These are phyloP conservation scores for Neomorphus geoffroyi DNA, from an alignment of 2,797 vertebrate species.

Conservation along the genomic window DNA sequence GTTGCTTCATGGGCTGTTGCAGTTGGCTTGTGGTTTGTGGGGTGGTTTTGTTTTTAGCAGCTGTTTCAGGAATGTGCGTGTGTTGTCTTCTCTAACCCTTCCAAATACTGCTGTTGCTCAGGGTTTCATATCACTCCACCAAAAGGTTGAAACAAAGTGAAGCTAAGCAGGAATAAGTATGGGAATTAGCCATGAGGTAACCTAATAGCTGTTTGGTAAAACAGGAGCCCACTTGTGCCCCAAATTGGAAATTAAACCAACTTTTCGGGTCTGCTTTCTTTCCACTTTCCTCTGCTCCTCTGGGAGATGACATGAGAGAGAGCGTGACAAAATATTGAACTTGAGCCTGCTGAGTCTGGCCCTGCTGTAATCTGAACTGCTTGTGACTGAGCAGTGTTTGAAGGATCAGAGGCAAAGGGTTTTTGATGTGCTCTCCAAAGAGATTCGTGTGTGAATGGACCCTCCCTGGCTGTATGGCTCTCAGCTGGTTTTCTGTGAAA, in stretches of 20 bases:
- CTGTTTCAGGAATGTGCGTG: neutral
- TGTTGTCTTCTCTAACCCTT: neutral
- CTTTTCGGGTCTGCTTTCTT: neutral
- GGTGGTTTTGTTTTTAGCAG: neutral
- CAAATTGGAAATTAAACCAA: neutral
- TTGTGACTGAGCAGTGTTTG: neutral
- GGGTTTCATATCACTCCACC: neutral
- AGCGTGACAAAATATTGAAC: neutral
- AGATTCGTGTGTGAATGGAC: neutral
- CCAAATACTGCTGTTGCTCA: neutral
- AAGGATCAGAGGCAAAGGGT: neutral
- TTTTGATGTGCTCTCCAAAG: neutral
- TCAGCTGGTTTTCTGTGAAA: neutral
- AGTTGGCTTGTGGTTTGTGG: neutral
- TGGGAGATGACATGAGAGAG: neutral
- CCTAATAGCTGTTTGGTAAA: neutral
- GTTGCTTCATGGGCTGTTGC: neutral
- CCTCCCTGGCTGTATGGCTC: neutral
- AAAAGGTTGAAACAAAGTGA: neutral
- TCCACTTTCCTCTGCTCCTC: neutral
- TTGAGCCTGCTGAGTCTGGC: neutral
- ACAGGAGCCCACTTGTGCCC: neutral
- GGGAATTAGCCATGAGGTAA: neutral
- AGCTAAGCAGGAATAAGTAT: neutral
- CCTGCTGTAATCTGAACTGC: neutral